Evolutionary conservation across 2,113 vertebrate species (phyloP).

Genomic region (Corythornis madagascariensis): DNA sequence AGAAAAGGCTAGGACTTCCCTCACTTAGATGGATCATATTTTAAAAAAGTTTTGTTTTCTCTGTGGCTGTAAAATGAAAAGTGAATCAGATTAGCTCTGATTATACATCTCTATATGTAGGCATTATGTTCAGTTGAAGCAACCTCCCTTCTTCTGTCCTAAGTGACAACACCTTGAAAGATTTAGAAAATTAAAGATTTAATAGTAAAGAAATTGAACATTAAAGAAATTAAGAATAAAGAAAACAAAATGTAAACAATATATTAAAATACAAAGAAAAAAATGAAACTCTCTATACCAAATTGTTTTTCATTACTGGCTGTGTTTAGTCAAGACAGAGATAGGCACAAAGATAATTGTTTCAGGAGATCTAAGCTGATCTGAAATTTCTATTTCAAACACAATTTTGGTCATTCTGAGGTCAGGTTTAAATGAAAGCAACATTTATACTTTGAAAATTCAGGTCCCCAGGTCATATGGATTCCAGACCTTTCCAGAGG

Average conservation of each 20-base stretch:
- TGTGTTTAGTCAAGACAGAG: not conserved
- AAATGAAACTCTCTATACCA: not conserved
- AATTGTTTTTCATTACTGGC: not conserved
- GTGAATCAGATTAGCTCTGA: not conserved
- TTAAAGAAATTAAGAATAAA: not conserved
- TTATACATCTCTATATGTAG: not conserved
- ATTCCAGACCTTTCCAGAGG: not conserved
- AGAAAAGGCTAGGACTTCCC: not conserved
- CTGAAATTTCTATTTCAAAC: not conserved
- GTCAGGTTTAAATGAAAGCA: not conserved
- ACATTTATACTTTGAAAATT: not conserved
- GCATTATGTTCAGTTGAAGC: not conserved
- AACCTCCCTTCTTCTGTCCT: not conserved
- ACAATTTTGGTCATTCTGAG: not conserved
- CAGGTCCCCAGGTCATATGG: not conserved
- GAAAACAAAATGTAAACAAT: not conserved
- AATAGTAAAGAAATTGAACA: not conserved
- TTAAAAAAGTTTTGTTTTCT: not conserved
- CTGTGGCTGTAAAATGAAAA: not conserved
- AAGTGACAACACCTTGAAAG: not conserved
- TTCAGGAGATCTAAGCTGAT: not conserved
- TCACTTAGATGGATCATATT: not conserved
- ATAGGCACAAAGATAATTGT: not conserved
- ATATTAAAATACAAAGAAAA: not conserved
- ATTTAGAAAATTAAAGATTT: not conserved